Base-by-base conservation (phyloP, 2,797 vertebrate genomes). In the Oryzias sinensis region DNA sequence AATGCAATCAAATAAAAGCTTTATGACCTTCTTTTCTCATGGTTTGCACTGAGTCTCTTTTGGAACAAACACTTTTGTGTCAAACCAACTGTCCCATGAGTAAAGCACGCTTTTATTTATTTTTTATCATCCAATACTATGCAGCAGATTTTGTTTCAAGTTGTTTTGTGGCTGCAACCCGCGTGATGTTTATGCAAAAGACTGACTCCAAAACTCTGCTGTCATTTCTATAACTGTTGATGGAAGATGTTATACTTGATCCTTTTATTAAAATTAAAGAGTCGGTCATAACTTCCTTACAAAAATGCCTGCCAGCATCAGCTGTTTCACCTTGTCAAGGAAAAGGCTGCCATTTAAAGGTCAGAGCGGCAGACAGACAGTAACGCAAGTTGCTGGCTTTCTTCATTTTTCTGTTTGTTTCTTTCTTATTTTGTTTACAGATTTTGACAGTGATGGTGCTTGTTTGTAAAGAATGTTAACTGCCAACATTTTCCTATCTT, bases 311-410 rank as follows among this genome's bases (percentile, higher is more conserved):
- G 63, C 75, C 73, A 78, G 47, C 72, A 76, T 72, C 77, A 76
- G 69, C 51, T 85, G 63, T 88, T 91, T 91, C 86, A 88, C 74
- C 11, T 87, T 80, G 72, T 68, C 73, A 56, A 55, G 55, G 56
- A 14, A 43, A 66, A 60, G 53, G 22, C 49, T 70, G 52, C 74
- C 58, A 68, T 55, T 62, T 62, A 72, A 80, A 66, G 54, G 33
- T 56, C 58, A 58, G 68, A 3, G 33, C 3, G 3, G 3, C 33
- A 37, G 2, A 11, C 33, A 37, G 9, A 9, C 29, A 9, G 29
- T 8, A 11, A 18, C 18, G 18, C 18, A 18, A 18, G 18, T 27
- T 27, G 25, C 6, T 27, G 6, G 25, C 1, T 27, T 27, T 22
- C 20, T 22, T 22, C 20, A 22, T 22, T 22, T 22, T 22, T 22